phyloP scores from a whole-genome alignment of 2,113 vertebrate species.

The Pungitius pungitius region DNA sequence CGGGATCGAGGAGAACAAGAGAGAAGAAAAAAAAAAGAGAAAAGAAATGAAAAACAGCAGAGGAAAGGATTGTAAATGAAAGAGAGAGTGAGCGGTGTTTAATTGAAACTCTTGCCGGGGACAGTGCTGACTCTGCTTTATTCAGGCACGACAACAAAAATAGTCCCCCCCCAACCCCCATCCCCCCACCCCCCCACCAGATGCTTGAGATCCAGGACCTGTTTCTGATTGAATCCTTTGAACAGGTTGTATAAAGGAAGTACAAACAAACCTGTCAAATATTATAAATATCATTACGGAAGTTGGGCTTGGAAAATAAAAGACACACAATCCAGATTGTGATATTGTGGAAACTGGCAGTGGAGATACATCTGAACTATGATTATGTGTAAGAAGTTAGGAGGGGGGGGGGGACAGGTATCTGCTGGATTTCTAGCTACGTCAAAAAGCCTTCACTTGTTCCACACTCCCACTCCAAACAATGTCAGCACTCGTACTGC shows the following conservation, averaged over 20 bases:
- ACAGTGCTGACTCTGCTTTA: slow-evolving; percentile 41
- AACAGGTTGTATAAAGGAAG: slow-evolving; percentile 69
- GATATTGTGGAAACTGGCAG: slow-evolving; percentile 38
- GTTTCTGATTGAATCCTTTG: slow-evolving; percentile 58
- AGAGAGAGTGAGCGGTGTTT: slow-evolving; percentile 51
- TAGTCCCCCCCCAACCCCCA: slow-evolving; percentile 28
- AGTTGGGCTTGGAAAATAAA: slow-evolving; percentile 24
- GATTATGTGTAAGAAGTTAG: slow-evolving; percentile 38
- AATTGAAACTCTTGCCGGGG: slow-evolving; percentile 52
- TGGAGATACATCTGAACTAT: slow-evolving; percentile 32
- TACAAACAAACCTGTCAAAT: slow-evolving; percentile 60
- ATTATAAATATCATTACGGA: slow-evolving; percentile 55
- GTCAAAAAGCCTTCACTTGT: slow-evolving; percentile 38
- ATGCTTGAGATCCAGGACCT: slow-evolving; percentile 44
- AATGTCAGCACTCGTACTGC: slow-evolving; percentile 14
- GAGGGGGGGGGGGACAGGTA: slow-evolving; percentile 15
- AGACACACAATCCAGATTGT: slow-evolving; percentile 29
- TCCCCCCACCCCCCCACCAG: slow-evolving; percentile 43
- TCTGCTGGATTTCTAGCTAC: slow-evolving; percentile 23
- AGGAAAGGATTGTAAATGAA: slow-evolving; percentile 31
- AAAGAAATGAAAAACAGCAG: neutral
- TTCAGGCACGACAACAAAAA: slow-evolving; percentile 54
- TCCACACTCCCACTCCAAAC: slow-evolving; percentile 36
- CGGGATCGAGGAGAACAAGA: slow-evolving; percentile 54
- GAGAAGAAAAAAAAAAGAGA: neutral